These are phyloP conservation scores for Hemibagrus wyckioides DNA, from an alignment of 2,113 vertebrate species.

Conservation along the genomic window DNA sequence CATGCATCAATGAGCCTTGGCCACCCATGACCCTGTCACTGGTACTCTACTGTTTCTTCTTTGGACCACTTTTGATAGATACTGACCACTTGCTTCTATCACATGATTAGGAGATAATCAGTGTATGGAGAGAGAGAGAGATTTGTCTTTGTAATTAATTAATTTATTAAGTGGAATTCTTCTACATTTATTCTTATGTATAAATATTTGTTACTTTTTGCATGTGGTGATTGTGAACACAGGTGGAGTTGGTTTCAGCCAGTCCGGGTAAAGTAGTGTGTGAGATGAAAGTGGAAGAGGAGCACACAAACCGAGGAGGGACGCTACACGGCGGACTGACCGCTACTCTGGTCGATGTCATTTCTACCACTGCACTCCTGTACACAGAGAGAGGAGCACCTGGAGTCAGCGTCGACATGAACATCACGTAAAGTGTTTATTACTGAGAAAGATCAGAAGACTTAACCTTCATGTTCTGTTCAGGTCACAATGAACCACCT, in stretches of 20 bases:
- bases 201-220: neutral
- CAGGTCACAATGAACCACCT: neutral
- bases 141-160: neutral
- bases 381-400: slow-evolving; percentile 79
- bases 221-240: neutral
- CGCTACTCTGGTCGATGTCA: slow-evolving; percentile 85
- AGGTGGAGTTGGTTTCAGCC: slow-evolving; percentile 84
- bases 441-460: neutral
- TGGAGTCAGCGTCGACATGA: slow-evolving; percentile 96
- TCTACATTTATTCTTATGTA: neutral
- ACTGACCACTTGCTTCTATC: no score
- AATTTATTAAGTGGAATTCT: neutral
- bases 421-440: slow-evolving; percentile 82
- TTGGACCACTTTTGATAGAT: no score
- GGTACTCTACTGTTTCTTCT: no score
- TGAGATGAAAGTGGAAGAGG: slow-evolving; percentile 87
- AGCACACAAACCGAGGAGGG: slow-evolving; percentile 84
- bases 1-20: no score
- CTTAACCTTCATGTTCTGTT: neutral
- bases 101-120: no score
- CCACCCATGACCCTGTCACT: no score
- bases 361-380: slow-evolving; percentile 86
- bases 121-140: no score
- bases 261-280: slow-evolving; percentile 86
- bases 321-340: slow-evolving; percentile 90